A percentile compares a stretch with the other conserved stretches of the same genome.
These are phyloP conservation scores for Drosophila ananassae DNA, from an alignment of 1,140 invertebrate genomes.

Conservation along the genomic window DNA sequence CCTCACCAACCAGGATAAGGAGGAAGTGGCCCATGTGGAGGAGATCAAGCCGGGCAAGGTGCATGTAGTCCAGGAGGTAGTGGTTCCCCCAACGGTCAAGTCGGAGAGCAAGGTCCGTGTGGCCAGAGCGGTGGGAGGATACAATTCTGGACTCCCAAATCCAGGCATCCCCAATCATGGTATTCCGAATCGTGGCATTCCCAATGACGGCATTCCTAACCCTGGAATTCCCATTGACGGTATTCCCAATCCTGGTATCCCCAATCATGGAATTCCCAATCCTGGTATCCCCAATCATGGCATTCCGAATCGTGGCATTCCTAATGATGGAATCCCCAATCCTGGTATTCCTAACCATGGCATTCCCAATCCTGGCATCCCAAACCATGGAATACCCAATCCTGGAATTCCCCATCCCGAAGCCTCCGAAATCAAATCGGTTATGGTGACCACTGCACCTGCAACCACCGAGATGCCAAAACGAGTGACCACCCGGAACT, in stretches of 20 bases:
- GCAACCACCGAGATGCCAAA: slow-evolving; percentile 21
- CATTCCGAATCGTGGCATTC: slow-evolving; percentile 23
- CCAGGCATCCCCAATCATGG: slow-evolving; percentile 13
- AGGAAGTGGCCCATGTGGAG: slow-evolving; percentile 58
- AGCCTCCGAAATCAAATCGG: slow-evolving; percentile 40
- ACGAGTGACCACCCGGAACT: slow-evolving; percentile 38
- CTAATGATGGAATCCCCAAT: slow-evolving; percentile 31
- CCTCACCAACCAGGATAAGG: slow-evolving; percentile 21
- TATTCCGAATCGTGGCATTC: slow-evolving; percentile 11
- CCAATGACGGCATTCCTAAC: slow-evolving; percentile 12
- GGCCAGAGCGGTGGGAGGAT: slow-evolving; percentile 32
- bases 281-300: slow-evolving; percentile 22
- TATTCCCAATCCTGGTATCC: slow-evolving; percentile 27
- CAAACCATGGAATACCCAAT: slow-evolving; percentile 23
- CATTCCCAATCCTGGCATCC: slow-evolving; percentile 37
- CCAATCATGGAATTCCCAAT: slow-evolving; percentile 29
- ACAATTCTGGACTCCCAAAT: slow-evolving; percentile 11
- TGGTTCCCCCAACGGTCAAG: slow-evolving; percentile 44
- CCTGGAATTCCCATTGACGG: slow-evolving; percentile 8
- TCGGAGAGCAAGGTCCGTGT: slow-evolving; percentile 30
- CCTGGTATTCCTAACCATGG: slow-evolving; percentile 42
- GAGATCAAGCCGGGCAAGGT: slow-evolving; percentile 57
- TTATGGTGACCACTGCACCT: slow-evolving; percentile 29
- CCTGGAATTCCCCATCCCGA: slow-evolving; percentile 42
- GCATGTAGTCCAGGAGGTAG: slow-evolving; percentile 33